These are phyloP conservation scores for Troides aeacus DNA, from an alignment of 2,888 invertebrate genomes.

Conservation along the genomic window DNA sequence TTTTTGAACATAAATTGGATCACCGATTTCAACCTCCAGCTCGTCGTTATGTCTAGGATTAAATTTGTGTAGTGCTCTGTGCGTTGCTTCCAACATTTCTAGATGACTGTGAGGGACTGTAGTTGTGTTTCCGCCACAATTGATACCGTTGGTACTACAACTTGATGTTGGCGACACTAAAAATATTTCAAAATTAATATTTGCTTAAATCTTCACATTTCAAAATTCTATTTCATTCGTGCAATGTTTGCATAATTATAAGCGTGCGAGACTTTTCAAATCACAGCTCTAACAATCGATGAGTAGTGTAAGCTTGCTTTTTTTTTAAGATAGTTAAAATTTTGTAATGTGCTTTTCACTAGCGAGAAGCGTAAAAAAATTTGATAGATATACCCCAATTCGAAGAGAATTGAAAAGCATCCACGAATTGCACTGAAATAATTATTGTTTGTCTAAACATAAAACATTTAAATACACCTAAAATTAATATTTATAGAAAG, in stretches of 20 bases:
- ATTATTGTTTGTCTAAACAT: conserved; percentile 26
- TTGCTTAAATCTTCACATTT: neutral
- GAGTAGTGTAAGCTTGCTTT: conserved; percentile 8
- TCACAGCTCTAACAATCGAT: conserved; percentile 8
- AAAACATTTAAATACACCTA: conserved; percentile 7
- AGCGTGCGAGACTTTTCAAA: conserved; percentile 19
- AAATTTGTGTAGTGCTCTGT: conserved; percentile 97
- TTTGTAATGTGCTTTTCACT: conserved; percentile 8
- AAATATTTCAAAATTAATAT: conserved; percentile 37
- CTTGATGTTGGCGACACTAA: conserved; percentile 81
- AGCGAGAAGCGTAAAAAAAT: conserved; percentile 21
- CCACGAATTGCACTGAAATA: conserved; percentile 31
- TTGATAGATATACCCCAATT: conserved; percentile 28
- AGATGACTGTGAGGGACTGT: conserved; percentile 89
- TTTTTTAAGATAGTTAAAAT: conserved; percentile 4
- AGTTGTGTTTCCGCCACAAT: conserved; percentile 83
- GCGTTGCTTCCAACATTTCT: conserved; percentile 95
- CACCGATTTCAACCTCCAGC: conserved; percentile 97
- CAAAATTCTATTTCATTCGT: conserved; percentile 1
- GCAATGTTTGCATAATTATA: conserved; percentile 9
- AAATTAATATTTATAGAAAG: conserved; percentile 1
- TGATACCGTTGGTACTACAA: conserved; percentile 75
- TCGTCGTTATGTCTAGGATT: conserved; percentile 97
- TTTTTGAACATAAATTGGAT: conserved; percentile 97
- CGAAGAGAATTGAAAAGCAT: conserved; percentile 30